Conservation (phyloP, 2,888 invertebrate species). For the Limulus polyphemus region DNA sequence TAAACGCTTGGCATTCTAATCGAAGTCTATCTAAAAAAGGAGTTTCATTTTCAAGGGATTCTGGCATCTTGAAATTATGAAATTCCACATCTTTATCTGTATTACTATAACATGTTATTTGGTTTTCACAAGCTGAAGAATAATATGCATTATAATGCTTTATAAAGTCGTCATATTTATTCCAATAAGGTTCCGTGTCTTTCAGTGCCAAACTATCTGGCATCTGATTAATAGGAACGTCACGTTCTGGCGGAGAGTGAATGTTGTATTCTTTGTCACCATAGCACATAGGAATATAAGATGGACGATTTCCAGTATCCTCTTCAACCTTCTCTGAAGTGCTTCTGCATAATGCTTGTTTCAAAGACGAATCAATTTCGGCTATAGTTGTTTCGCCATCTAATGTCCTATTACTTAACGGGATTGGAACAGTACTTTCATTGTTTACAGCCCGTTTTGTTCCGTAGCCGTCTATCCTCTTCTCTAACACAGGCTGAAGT, state of each 20-base stretch:
- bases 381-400: background rate
- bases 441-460: slow-evolving; percentile 33
- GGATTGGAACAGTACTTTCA: slow-evolving; percentile 29
- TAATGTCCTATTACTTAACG: background rate
- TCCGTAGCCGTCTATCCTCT: slow-evolving; percentile 25
- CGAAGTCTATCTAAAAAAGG: slow-evolving; percentile 19
- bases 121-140: no score
- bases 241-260: slow-evolving; percentile 58
- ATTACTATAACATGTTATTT: no score
- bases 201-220: slow-evolving; percentile 32
- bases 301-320: slow-evolving; percentile 40
- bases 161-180: slow-evolving; percentile 37
- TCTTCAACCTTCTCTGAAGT: no score
- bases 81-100: no score
- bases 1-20: slow-evolving; percentile 7
- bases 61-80: background rate
- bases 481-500: slow-evolving; percentile 55
- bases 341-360: background rate
- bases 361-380: background rate
- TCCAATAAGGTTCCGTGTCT: slow-evolving; percentile 42
- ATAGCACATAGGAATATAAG: slow-evolving; percentile 47
- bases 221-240: slow-evolving; percentile 33
- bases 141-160: background rate
- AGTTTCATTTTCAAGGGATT: background rate
- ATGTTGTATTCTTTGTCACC: slow-evolving; percentile 53